Evolutionary conservation across 1,140 invertebrate species (phyloP), one percentile per base, ranked within the genome.

Genomic region (Plectrocnemia conspersa): DNA sequence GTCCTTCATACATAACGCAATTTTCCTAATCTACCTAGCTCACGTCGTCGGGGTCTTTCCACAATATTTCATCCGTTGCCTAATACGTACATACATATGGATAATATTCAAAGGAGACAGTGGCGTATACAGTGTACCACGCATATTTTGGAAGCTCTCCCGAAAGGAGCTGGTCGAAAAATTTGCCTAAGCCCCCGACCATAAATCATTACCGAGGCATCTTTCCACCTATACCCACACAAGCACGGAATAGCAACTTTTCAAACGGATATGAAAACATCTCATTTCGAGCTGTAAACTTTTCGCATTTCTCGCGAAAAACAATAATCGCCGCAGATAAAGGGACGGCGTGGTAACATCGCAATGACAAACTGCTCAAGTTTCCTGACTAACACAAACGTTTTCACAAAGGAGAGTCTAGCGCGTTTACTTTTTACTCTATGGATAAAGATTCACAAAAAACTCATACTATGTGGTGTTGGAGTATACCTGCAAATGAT

Each of bases 361-460:
- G 24, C 45, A 32, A 50, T 58, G 56, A 58, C 50, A 53, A 53
- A 58, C 32, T 53, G 56, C 50, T 52, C 42, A 58, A 58, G 49
- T 58, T 58, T 58, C 45, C 56, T 36, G 49, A 47, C 52, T 27
- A 40, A 23, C 48, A 16, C 41, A 13, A 21, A 22, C 36, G n/a
- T n/a, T n/a, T n/a, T n/a, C n/a, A n/a, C n/a, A n/a, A n/a, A n/a
- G n/a, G n/a, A n/a, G n/a, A n/a, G n/a, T n/a, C n/a, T n/a, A n/a
- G n/a, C n/a, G n/a, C n/a, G n/a, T n/a, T n/a, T n/a, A n/a, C n/a
- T n/a, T n/a, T n/a, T n/a, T n/a, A n/a, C n/a, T n/a, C n/a, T n/a
- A n/a, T n/a, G n/a, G n/a, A n/a, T n/a, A n/a, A n/a, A n/a, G n/a
- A n/a, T n/a, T n/a, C n/a, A n/a, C n/a, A n/a, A n/a, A n/a, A n/a